Base-by-base conservation (phyloP, 2,113 vertebrate genomes). In the Tachysurus fulvidraco region DNA sequence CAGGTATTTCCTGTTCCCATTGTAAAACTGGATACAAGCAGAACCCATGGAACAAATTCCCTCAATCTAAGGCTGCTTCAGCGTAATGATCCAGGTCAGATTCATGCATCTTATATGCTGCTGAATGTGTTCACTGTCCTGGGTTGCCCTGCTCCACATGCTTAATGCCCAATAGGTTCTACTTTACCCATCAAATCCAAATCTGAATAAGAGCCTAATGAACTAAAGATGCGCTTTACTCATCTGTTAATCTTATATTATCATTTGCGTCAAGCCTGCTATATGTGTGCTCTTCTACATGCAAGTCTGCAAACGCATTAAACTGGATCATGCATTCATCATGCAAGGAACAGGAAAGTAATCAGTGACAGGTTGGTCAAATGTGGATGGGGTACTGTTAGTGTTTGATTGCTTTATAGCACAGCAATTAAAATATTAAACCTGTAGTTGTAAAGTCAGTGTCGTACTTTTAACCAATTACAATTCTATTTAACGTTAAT, bases 1-100 rank as follows among this genome's bases (percentile, higher is more conserved):
- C 52, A 83, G 65, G 67, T 55, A 83, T 83, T 83, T 55, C n/a
- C 82, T 55, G 12, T 83, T 67, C 44, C n/a, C 62, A 65, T 14
- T 67, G 81, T n/a, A 83, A 64, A 81, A 62, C 21, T n/a, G 60
- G 25, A 54, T 83, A 30, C 30, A 6, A n/a, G 59, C 46, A 82
- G 57, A 65, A 50, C 46, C 11, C 46, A 13, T 54, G 81, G 46
- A 83, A 36, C 16, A 54, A 28, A 28, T 69, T 54, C 8, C 30
- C 52, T 57, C 5, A 81, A 44, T 44, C 55, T 13, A 30, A 81
- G 55, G 19, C 28, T 78, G 54, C 17, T 59, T 80, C 59, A 36
- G 78, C 55, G 60, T 19, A 60, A 80, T 80, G n/a, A 28, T 4
- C 76, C 52, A 54, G 28, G 50, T 25, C 71, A 77, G 74, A 79